phyloP scores from a whole-genome alignment of 1,140 invertebrate species.

The Pachypeltis micranthus region DNA sequence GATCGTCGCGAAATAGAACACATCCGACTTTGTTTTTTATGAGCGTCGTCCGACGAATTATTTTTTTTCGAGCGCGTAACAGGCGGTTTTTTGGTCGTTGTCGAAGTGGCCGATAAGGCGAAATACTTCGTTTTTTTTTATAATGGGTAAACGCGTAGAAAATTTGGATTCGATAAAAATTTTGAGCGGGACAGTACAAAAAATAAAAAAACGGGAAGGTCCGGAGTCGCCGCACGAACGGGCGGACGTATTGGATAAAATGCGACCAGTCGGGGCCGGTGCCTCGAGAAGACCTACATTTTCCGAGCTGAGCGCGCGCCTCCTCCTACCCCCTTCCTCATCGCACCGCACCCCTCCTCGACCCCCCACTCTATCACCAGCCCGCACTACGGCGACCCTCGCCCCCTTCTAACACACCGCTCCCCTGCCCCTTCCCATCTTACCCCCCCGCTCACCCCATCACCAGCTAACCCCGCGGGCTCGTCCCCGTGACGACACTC shows the following conservation, averaged over 20 bases:
- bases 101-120: neutral
- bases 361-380: too few relatives aligned
- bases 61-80: neutral
- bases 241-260: neutral
- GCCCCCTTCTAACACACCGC: too few relatives aligned
- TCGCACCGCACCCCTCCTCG: neutral
- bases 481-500: neutral
- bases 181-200: too few relatives aligned
- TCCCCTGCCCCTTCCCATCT: too few relatives aligned
- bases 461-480: neutral
- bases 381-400: neutral
- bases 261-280: slow-evolving; percentile 11
- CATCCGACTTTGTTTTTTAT: too few relatives aligned
- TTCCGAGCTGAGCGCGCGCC: slow-evolving; percentile 18
- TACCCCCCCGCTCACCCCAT: neutral
- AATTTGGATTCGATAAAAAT: neutral
- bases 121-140: neutral
- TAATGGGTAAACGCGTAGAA: neutral
- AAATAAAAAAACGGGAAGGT: too few relatives aligned
- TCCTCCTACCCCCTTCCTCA: slow-evolving; percentile 18
- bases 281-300: slow-evolving; percentile 24
- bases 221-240: neutral
- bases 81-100: neutral
- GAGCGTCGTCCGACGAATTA: neutral
- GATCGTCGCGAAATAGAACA: neutral